phyloP scores from a whole-genome alignment of 2,797 vertebrate species.

The Coendou prehensilis region DNA sequence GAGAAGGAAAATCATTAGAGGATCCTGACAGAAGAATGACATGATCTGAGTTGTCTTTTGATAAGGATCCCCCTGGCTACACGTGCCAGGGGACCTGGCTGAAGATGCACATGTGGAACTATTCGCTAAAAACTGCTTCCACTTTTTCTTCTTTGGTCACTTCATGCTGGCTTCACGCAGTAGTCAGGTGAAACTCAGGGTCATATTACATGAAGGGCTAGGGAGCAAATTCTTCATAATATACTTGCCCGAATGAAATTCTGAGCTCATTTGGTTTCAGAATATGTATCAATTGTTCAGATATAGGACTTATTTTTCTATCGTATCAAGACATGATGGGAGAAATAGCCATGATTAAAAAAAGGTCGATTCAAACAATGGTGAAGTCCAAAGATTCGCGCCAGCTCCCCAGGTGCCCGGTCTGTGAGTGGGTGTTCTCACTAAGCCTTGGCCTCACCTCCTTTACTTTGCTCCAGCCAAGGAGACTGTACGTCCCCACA shows the following conservation, averaged over 20 bases:
- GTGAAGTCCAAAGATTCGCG: not conserved
- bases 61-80: not conserved
- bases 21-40: not conserved
- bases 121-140: not conserved
- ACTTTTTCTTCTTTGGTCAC: not conserved
- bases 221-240: not conserved
- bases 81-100: not conserved
- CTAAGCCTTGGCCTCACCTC: not conserved
- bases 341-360: not conserved
- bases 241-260: not conserved
- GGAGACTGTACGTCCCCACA: not conserved
- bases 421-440: not conserved
- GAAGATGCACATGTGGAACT: not conserved
- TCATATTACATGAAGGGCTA: not conserved
- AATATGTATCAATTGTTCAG: not conserved
- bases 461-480: not conserved
- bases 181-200: not conserved
- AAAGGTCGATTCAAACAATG: not conserved
- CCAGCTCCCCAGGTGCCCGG: not conserved
- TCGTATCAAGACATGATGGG: not conserved
- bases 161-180: not conserved
- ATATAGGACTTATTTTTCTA: not conserved
- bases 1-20: not conserved
- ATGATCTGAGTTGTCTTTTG: not conserved
- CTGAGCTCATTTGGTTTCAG: constrained; percentile 23